Evolutionary conservation across 1,140 invertebrate genomes (phyloP).

Genomic region (Drosophila obscura): DNA sequence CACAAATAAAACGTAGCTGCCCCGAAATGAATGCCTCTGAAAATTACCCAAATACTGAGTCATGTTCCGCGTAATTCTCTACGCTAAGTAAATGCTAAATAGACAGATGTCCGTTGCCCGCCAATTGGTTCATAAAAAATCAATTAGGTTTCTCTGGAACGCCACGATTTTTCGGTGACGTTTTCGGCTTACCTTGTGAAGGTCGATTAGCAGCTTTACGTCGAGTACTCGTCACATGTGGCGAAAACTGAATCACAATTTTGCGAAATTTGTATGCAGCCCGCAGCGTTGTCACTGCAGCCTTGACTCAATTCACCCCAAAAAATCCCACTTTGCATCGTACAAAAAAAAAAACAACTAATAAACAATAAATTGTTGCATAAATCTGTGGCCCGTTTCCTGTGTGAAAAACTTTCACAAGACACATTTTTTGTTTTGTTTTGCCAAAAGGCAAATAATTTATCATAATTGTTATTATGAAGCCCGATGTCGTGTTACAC

Average conservation of each 20-base stretch:
- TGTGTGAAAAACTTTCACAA: conserved; percentile 71
- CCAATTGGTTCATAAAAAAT: conserved; percentile 38
- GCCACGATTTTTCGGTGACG: conserved; percentile 53
- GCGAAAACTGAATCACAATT: conserved; percentile 65
- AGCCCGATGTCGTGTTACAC: conserved; percentile 52
- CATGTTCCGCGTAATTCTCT: conserved; percentile 54
- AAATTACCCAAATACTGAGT: conserved; percentile 56
- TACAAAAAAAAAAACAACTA: conserved; percentile 26
- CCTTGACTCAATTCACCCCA: conserved; percentile 43
- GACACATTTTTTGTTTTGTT: background rate
- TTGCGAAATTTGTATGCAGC: conserved; percentile 61
- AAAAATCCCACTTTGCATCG: conserved; percentile 48
- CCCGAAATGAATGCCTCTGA: conserved; percentile 36
- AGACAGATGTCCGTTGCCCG: conserved; percentile 22
- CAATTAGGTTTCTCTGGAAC: conserved; percentile 59
- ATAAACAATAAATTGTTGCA: conserved; percentile 57
- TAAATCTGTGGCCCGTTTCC: conserved; percentile 68
- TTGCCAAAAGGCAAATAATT: conserved; percentile 37
- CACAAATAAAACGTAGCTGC: conserved; percentile 30
- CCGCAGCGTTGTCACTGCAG: conserved; percentile 46
- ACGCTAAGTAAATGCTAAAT: conserved; percentile 58
- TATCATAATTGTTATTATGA: conserved; percentile 55
- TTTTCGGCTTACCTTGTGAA: conserved; percentile 53
- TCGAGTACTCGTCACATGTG: conserved; percentile 29
- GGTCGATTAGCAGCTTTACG: conserved; percentile 59